A percentile compares a stretch with the other conserved stretches of the same genome.
These are phyloP conservation scores for Gonocerus acuteangulatus DNA, from an alignment of 2,888 invertebrate genomes.

Conservation along the genomic window DNA sequence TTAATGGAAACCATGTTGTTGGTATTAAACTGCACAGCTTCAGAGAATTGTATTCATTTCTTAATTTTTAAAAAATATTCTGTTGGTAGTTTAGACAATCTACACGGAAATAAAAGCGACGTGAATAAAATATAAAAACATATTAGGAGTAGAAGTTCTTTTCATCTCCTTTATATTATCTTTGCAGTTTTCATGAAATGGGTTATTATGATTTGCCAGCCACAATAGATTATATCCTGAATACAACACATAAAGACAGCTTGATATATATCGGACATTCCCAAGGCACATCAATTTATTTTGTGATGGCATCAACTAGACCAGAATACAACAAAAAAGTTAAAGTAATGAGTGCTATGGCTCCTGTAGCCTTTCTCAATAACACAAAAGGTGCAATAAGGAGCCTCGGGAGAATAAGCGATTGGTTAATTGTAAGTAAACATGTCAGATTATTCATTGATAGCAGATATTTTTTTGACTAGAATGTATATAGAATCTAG, in stretches of 20 bases:
- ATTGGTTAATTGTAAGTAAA: background rate
- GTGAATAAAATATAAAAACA: no score
- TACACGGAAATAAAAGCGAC: no score
- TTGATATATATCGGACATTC: slow-evolving; percentile 81
- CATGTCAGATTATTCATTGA: background rate
- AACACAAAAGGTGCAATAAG: slow-evolving; percentile 53
- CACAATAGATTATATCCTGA: slow-evolving; percentile 61
- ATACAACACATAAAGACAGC: slow-evolving; percentile 47
- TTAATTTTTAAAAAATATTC: no score
- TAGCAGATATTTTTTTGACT: no score
- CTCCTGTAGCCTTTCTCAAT: slow-evolving; percentile 62
- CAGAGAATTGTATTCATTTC: no score
- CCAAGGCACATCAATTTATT: slow-evolving; percentile 76
- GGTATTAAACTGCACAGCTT: no score
- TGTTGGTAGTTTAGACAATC: no score
- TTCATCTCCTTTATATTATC: no score
- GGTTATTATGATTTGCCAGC: slow-evolving; percentile 80
- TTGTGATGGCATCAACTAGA: slow-evolving; percentile 59
- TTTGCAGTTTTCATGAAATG: slow-evolving; percentile 78
- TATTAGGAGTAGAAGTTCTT: no score
- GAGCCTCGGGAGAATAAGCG: background rate
- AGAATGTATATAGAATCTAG: no score
- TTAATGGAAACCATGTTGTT: no score
- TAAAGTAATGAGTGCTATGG: slow-evolving; percentile 49
- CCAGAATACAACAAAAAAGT: slow-evolving; percentile 62